phyloP scores from a whole-genome alignment of 2,888 invertebrate species.

The Falcaria lacertinaria region DNA sequence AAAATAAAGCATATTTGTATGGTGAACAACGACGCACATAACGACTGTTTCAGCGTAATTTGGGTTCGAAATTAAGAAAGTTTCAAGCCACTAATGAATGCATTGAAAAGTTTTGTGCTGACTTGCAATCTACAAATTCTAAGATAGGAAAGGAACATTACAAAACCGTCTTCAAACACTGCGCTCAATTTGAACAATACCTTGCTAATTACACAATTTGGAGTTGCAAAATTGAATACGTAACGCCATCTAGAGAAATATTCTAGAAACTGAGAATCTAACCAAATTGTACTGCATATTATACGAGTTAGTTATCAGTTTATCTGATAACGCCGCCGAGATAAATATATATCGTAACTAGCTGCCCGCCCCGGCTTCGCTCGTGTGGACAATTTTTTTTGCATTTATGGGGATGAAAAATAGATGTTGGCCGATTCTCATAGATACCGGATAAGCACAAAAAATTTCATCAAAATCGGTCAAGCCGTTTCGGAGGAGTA shows the following conservation, averaged over 20 bases:
- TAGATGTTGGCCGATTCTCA: too few species aligned
- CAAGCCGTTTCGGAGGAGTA: too few species aligned
- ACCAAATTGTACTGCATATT: not conserved
- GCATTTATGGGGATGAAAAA: too few species aligned
- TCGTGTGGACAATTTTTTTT: too few species aligned
- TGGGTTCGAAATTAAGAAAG: slow-evolving; percentile 52
- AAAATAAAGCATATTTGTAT: slow-evolving; percentile 3
- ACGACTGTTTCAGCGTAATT: slow-evolving; percentile 40
- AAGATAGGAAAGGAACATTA: slow-evolving; percentile 20
- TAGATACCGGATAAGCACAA: too few species aligned
- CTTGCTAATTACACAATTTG: not conserved
- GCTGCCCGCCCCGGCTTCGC: too few species aligned
- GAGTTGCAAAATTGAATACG: slow-evolving; percentile 4
- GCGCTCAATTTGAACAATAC: slow-evolving; percentile 7
- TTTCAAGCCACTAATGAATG: slow-evolving; percentile 60
- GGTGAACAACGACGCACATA: slow-evolving; percentile 27
- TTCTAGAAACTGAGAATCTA: not conserved
- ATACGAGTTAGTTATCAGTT: too few species aligned
- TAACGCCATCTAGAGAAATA: slow-evolving; percentile 15
- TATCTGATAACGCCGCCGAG: too few species aligned
- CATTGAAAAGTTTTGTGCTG: slow-evolving; percentile 57
- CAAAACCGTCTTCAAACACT: slow-evolving; percentile 17
- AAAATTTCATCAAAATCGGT: too few species aligned
- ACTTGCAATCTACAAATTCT: slow-evolving; percentile 53
- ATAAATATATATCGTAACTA: too few species aligned